These are phyloP conservation scores for Brachionus rotundiformis DNA, from an alignment of 1,140 invertebrate species.

Conservation along the genomic window DNA sequence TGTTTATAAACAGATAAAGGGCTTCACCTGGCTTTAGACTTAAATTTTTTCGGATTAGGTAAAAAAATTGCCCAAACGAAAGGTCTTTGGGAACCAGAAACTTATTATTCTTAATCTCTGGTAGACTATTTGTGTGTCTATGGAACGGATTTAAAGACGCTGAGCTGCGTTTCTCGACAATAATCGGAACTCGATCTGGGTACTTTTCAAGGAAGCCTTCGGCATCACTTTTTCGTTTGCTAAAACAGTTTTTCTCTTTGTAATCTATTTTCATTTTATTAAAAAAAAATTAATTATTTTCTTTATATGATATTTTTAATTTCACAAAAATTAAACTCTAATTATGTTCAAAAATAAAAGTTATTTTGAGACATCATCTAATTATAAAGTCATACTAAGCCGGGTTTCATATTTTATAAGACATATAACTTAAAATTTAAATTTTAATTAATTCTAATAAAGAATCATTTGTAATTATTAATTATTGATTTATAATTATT, in stretches of 20 bases:
- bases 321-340: not conserved
- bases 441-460: no score
- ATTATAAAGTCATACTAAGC: no score
- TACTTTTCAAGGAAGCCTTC: not conserved
- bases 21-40: not conserved
- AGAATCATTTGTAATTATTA: no score
- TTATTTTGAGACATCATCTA: not conserved
- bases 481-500: no score
- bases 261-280: slow-evolving; percentile 21
- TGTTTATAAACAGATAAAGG: slow-evolving; percentile 10
- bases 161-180: not conserved
- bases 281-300: not conserved
- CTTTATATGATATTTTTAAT: not conserved
- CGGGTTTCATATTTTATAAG: no score
- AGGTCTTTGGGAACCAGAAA: not conserved
- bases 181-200: slow-evolving; percentile 15
- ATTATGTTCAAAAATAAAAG: not conserved
- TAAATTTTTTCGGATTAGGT: not conserved
- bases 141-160: not conserved
- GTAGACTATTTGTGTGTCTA: not conserved
- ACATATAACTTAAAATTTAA: no score
- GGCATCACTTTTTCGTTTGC: not conserved
- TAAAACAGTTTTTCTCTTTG: not conserved
- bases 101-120: not conserved
- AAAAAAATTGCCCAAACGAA: slow-evolving; percentile 8